Evolutionary conservation across 2,888 invertebrate genomes (phyloP).

Genomic region (Buathra laborator): DNA sequence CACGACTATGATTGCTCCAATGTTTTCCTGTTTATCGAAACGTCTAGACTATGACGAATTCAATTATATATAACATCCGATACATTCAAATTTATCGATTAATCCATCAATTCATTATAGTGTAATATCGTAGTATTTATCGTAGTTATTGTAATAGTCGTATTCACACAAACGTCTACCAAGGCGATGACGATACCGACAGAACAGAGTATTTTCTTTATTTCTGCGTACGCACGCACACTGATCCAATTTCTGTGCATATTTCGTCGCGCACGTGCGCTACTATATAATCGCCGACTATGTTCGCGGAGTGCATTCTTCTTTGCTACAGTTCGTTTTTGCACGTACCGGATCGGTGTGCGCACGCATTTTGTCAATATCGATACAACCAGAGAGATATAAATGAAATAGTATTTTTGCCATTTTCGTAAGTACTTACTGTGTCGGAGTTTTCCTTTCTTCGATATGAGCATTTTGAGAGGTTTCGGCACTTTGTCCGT

Average conservation of each 20-base stretch:
- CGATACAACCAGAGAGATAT: neutral
- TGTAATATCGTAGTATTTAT: neutral
- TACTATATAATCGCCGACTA: too few relatives aligned
- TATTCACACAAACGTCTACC: neutral
- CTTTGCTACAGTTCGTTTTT: too few relatives aligned
- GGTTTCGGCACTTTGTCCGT: conserved; percentile 87
- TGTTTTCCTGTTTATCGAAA: conserved; percentile 8
- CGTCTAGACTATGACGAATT: neutral
- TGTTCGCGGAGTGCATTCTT: too few relatives aligned
- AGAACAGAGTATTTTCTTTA: too few relatives aligned
- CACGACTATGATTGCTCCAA: neutral
- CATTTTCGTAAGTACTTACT: conserved; percentile 88
- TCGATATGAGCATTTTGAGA: conserved; percentile 93
- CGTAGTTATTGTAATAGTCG: neutral
- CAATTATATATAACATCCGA: neutral
- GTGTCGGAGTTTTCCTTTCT: conserved; percentile 91
- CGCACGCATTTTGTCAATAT: neutral
- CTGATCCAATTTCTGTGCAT: too few relatives aligned
- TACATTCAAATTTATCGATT: neutral
- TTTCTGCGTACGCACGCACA: too few relatives aligned
- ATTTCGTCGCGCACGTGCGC: too few relatives aligned
- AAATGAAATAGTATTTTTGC: neutral
- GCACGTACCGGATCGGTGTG: neutral
- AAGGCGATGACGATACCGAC: neutral
- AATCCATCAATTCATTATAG: neutral